A percentile compares a stretch with the other conserved stretches of the same genome.
These are phyloP conservation scores for Drosophila pseudotalamancana DNA, from an alignment of 2,888 invertebrate species.

Conservation along the genomic window DNA sequence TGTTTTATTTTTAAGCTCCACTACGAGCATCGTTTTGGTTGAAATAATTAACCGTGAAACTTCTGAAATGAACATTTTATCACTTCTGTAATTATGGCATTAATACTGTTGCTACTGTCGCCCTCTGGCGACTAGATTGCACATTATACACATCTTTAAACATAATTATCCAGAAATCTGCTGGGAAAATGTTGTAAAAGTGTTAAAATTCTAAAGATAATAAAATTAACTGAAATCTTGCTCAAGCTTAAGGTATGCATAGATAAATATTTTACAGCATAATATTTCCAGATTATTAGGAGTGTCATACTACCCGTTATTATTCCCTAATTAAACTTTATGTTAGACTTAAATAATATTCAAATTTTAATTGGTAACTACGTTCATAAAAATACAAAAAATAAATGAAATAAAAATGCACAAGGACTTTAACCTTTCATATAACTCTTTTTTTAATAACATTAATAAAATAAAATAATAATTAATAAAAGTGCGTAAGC, in stretches of 20 bases:
- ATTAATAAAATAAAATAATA: background rate
- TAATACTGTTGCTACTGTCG: constrained; percentile 2
- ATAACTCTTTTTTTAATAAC: background rate
- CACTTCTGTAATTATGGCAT: constrained; percentile 32
- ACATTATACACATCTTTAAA: constrained; percentile 30
- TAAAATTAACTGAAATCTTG: background rate
- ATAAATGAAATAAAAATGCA: background rate
- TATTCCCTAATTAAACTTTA: no score
- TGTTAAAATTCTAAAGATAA: background rate
- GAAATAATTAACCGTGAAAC: constrained; percentile 52
- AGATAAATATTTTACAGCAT: background rate
- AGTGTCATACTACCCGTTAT: no score
- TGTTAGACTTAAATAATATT: no score
- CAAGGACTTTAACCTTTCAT: background rate
- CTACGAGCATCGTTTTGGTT: constrained; percentile 19
- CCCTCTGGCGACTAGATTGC: constrained; percentile 17
- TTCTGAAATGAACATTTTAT: constrained; percentile 46
- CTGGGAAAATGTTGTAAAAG: background rate
- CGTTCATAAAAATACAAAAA: no score
- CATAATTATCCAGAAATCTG: constrained; percentile 33
- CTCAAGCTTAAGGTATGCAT: background rate
- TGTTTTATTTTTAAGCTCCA: constrained; percentile 20
- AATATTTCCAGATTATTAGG: no score
- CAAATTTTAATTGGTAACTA: no score
- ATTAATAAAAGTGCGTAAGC: constrained; percentile 24